phyloP scores from a whole-genome alignment of 2,797 vertebrate genomes.

The Schizopygopsis pylzovi region DNA sequence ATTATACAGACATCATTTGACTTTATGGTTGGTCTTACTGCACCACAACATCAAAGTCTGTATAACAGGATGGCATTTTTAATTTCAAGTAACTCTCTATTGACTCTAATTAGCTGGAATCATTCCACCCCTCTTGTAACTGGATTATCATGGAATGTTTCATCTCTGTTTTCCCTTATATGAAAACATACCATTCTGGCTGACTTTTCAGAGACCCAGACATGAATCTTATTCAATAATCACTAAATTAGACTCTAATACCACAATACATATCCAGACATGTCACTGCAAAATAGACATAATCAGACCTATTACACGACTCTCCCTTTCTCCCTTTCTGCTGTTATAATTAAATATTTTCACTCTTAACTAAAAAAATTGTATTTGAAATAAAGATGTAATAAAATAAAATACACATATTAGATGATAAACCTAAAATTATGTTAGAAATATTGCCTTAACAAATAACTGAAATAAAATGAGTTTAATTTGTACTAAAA shows the following conservation, averaged over 20 bases:
- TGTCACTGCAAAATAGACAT: neutral
- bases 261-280: conserved; percentile 12
- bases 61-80: conserved; percentile 18
- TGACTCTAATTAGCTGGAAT: neutral
- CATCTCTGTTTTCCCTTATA: neutral
- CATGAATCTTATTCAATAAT: neutral
- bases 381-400: neutral
- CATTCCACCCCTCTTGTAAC: neutral
- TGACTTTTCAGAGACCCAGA: conserved; percentile 25
- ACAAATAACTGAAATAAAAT: neutral
- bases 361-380: neutral
- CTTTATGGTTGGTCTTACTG: neutral
- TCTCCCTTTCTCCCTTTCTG: neutral
- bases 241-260: neutral
- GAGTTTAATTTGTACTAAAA: neutral
- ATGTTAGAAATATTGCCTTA: neutral
- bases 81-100: neutral
- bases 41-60: neutral
- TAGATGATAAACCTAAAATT: neutral
- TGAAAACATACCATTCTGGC: conserved; percentile 13
- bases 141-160: conserved; percentile 17
- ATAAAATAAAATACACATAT: neutral
- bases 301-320: neutral
- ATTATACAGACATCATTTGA: conserved; percentile 6
- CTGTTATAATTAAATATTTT: neutral